A percentile compares a stretch with the other conserved stretches of the same genome.
phyloP scores from a whole-genome alignment of 2,888 invertebrate species.

The Chloroclystis v-ata region DNA sequence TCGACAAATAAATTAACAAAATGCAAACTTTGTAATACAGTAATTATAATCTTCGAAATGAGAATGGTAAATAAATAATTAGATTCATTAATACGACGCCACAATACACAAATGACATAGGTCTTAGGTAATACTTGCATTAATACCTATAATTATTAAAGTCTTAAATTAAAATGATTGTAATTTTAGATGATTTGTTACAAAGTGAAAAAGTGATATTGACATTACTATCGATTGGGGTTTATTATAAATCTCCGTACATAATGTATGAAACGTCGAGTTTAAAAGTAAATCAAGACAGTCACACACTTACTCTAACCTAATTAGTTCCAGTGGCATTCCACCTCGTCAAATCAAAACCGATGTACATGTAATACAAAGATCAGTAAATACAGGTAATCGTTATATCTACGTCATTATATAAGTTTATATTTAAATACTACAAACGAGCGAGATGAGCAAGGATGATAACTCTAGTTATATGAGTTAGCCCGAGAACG shows the following conservation, averaged over 20 bases:
- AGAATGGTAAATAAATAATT: conserved; percentile 64
- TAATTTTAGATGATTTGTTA: conserved; percentile 21
- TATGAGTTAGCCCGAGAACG: conserved; percentile 42
- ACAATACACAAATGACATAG: conserved; percentile 51
- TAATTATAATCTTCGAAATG: conserved; percentile 52
- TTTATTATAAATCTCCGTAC: conserved; percentile 52
- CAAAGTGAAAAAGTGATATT: conserved; percentile 33
- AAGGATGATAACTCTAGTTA: conserved; percentile 43
- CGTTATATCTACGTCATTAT: conserved; percentile 69
- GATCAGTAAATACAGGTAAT: conserved; percentile 68
- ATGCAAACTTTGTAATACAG: conserved; percentile 57
- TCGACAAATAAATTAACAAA: conserved; percentile 75
- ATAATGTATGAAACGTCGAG: conserved; percentile 37
- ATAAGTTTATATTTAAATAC: conserved; percentile 51
- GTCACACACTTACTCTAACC: conserved; percentile 66
- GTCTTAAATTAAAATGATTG: conserved; percentile 50
- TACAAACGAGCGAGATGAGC: conserved; percentile 68
- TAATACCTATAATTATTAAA: conserved; percentile 44
- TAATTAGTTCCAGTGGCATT: conserved; percentile 52
- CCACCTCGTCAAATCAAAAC: conserved; percentile 39
- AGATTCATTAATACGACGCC: conserved; percentile 52
- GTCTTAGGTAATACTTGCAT: conserved; percentile 52
- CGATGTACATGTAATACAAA: conserved; percentile 48
- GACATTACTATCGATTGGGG: conserved; percentile 44
- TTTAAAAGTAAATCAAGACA: conserved; percentile 54